Percentiles rank a stretch among this genome's conserved stretches.
Evolutionary conservation across 2,113 vertebrate species (phyloP).

Genomic region (Aegithalos caudatus): DNA sequence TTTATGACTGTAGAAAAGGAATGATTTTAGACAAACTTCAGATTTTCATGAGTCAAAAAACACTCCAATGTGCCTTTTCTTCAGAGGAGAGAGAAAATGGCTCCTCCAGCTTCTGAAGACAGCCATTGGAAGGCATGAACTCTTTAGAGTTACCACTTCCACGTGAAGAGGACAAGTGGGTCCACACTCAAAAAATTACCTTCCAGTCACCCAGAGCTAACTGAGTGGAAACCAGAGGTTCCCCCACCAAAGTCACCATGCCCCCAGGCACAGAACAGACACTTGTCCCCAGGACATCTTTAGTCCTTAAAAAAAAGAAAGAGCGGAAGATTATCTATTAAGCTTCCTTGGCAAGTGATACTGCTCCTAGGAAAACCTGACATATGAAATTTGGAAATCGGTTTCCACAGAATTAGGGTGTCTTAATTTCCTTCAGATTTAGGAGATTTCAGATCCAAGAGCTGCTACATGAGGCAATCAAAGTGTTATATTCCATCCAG

Average conservation of each 20-base stretch:
- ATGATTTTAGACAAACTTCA: background rate
- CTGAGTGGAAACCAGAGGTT: background rate
- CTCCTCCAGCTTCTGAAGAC: background rate
- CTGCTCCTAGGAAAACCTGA: background rate
- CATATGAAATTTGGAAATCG: background rate
- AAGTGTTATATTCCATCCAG: background rate
- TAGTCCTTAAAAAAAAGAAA: background rate
- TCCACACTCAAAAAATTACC: background rate
- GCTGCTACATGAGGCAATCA: background rate
- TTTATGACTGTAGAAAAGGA: background rate
- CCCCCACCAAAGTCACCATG: background rate
- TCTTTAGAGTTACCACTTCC: background rate
- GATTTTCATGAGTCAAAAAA: background rate
- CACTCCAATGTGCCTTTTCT: background rate
- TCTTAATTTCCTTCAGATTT: background rate
- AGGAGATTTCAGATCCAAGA: background rate
- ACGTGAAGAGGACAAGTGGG: fast-evolving
- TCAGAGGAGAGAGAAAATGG: background rate
- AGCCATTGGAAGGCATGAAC: background rate
- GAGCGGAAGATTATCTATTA: background rate
- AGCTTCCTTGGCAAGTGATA: background rate
- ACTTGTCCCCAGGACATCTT: background rate
- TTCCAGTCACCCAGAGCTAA: background rate
- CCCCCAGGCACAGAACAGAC: background rate
- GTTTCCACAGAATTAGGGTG: background rate